Percentiles rank a stretch among this genome's conserved stretches.
Evolutionary conservation across 92 coral and sea anemone species (phyloP).

Genomic region (Heteractis magnifica): DNA sequence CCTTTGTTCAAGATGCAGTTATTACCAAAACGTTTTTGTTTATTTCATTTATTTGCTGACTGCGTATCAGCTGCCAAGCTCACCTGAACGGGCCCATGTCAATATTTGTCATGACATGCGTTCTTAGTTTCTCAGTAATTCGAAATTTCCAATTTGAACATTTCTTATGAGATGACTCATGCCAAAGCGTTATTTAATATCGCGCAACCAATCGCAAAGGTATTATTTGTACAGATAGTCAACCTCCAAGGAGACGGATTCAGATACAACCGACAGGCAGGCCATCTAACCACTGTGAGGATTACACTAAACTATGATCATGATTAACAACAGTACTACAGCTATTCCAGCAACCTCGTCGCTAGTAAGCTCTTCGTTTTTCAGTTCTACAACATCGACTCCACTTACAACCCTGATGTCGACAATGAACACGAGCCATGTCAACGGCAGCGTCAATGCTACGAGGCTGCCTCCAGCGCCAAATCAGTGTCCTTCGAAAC

Average conservation of each 20-base stretch:
- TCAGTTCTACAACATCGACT: not conserved
- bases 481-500: not conserved
- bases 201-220: not conserved
- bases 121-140: slow-evolving; percentile 49
- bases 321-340: not conserved
- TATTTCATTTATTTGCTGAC: slow-evolving; percentile 7
- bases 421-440: not conserved
- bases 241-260: not conserved
- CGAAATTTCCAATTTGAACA: slow-evolving; percentile 38
- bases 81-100: slow-evolving; percentile 20
- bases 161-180: slow-evolving; percentile 36
- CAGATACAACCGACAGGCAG: not conserved
- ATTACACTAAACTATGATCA: not conserved
- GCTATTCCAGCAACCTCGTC: not conserved
- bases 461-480: not conserved
- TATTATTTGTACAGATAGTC: not conserved
- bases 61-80: slow-evolving; percentile 28
- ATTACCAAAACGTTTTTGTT: slow-evolving; percentile 30
- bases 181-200: slow-evolving; percentile 26
- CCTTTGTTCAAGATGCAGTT: slow-evolving; percentile 6
- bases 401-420: not conserved
- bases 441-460: not conserved
- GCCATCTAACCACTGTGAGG: not conserved
- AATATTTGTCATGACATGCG: slow-evolving; percentile 44
- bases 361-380: not conserved